A percentile compares a stretch with the other conserved stretches of the same genome.
These are phyloP conservation scores for Carcharodon carcharias DNA, from an alignment of 2,797 vertebrate species.

Conservation along the genomic window DNA sequence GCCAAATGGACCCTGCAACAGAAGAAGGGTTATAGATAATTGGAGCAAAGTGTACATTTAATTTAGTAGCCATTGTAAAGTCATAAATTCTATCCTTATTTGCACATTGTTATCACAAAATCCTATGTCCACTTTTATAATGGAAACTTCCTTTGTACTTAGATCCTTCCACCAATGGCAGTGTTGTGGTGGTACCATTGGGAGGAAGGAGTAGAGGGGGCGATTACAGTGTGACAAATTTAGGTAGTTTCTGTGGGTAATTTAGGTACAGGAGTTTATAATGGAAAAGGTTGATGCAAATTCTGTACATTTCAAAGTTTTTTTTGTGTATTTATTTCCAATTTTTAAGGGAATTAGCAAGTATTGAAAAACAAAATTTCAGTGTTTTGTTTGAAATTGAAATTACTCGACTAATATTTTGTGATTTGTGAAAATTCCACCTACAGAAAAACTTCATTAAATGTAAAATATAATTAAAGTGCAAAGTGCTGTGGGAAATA, in stretches of 20 bases:
- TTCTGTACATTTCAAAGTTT: not conserved
- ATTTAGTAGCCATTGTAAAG: not conserved
- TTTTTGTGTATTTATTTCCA: not conserved
- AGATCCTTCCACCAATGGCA: not conserved
- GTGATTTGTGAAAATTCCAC: not conserved
- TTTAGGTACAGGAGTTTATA: not conserved
- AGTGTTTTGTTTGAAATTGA: not conserved
- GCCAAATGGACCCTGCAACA: not conserved
- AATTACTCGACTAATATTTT: not conserved
- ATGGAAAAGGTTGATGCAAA: not conserved
- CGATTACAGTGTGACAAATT: not conserved
- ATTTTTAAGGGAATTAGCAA: not conserved
- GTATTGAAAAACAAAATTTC: not conserved
- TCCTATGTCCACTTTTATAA: not conserved
- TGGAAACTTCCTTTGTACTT: conserved; percentile 2
- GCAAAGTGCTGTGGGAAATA: not conserved
- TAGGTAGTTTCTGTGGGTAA: not conserved
- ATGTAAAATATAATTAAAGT: not conserved
- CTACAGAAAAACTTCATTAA: not conserved
- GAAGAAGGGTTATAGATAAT: not conserved
- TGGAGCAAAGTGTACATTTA: not conserved
- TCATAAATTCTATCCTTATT: not conserved
- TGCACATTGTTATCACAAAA: not conserved
- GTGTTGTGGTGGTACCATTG: too few relatives aligned
- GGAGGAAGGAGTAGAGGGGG: too few relatives aligned